These are phyloP conservation scores for Anthoptus insignis DNA, from an alignment of 2,888 invertebrate genomes.

Conservation along the genomic window DNA sequence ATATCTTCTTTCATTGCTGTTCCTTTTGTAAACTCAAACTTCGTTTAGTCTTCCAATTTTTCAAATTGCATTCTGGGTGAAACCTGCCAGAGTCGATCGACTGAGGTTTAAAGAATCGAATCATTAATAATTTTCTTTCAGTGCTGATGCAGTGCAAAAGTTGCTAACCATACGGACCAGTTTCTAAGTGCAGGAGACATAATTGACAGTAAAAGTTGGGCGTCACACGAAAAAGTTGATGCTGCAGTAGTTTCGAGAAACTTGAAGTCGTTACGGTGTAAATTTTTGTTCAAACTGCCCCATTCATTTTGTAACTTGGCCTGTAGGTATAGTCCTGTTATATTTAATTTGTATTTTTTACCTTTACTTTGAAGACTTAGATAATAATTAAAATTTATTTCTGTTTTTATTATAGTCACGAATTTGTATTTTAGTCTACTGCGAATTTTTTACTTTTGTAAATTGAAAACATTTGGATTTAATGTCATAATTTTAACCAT, in stretches of 20 bases:
- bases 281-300: conserved; percentile 50
- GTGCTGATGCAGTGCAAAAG: conserved; percentile 32
- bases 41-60: conserved; percentile 54
- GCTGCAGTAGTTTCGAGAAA: conserved; percentile 15
- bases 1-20: conserved; percentile 44
- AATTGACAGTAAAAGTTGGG: conserved; percentile 60
- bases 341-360: conserved; percentile 2
- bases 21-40: background rate
- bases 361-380: background rate
- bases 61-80: conserved; percentile 7
- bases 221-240: conserved; percentile 44
- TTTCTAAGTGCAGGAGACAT: conserved; percentile 46
- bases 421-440: too few species aligned
- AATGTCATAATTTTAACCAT: too few species aligned
- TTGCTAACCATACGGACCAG: conserved; percentile 43
- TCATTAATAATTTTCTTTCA: conserved; percentile 26
- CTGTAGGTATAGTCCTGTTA: conserved; percentile 45
- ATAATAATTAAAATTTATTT: too few species aligned
- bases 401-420: too few species aligned
- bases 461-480: too few species aligned
- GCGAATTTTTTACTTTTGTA: too few species aligned
- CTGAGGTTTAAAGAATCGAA: conserved; percentile 42
- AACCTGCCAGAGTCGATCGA: conserved; percentile 15
- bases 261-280: conserved; percentile 50
- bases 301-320: conserved; percentile 51